phyloP scores from a whole-genome alignment of 2,797 vertebrate species.

The Bryconaethiops microstoma region DNA sequence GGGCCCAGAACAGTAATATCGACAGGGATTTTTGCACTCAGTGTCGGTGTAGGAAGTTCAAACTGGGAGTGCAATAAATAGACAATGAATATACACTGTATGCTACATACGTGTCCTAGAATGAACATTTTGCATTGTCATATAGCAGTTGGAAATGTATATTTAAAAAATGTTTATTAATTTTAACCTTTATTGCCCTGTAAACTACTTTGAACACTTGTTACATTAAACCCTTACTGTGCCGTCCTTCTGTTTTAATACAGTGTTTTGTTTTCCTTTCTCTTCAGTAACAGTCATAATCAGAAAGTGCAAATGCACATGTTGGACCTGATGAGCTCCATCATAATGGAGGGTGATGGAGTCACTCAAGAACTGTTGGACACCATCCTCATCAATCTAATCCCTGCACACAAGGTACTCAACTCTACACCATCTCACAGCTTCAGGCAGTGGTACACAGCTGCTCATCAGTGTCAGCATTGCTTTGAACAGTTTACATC shows the following conservation, averaged over 20 bases:
- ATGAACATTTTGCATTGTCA: too few relatives aligned
- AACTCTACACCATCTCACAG: background rate
- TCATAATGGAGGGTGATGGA: constrained; percentile 99
- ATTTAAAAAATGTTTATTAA: too few relatives aligned
- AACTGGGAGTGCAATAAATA: too few relatives aligned
- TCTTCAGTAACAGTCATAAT: constrained; percentile 95
- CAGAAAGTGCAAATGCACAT: constrained; percentile 99
- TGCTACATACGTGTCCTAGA: too few relatives aligned
- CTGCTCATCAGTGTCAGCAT: too few relatives aligned
- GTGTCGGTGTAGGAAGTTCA: too few relatives aligned
- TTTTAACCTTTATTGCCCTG: too few relatives aligned
- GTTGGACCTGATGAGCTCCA: constrained; percentile 99
- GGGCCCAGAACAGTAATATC: too few relatives aligned
- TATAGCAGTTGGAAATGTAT: too few relatives aligned
- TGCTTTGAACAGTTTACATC: background rate
- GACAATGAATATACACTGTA: too few relatives aligned
- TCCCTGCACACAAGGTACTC: constrained; percentile 95
- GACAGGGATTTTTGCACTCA: too few relatives aligned
- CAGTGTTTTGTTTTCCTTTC: constrained; percentile 2
- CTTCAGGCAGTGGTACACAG: background rate
- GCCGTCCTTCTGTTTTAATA: background rate
- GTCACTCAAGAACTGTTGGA: constrained; percentile 98
- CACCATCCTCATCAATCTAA: constrained; percentile 99
- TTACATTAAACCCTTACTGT: background rate
- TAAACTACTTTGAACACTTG: background rate